Percentiles rank a stretch among this genome's conserved stretches.
Evolutionary conservation across 1,140 invertebrate genomes (phyloP).

Genomic region (Aricia agestis): DNA sequence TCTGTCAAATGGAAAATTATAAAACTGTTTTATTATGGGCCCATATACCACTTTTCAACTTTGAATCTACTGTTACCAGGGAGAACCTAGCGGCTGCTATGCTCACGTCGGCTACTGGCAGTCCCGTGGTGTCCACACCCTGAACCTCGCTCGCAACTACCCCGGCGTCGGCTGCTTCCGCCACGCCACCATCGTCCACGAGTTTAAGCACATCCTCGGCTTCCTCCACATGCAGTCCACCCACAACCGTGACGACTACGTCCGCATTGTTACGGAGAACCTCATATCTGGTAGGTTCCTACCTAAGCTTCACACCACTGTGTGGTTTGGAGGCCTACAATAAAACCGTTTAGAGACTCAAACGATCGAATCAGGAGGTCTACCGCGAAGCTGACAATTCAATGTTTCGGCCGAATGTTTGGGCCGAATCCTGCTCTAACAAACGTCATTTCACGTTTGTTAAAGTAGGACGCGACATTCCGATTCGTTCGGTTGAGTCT

Average conservation of each 20-base stretch:
- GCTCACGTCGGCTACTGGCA: conserved; percentile 71
- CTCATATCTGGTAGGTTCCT: conserved; percentile 66
- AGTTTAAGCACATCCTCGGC: conserved; percentile 83
- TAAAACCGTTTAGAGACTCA: too few species aligned
- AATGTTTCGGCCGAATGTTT: too few species aligned
- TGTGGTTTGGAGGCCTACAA: too few species aligned
- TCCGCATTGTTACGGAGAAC: conserved; percentile 81
- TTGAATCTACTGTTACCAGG: conserved; percentile 43
- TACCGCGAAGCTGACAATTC: too few species aligned
- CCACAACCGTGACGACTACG: conserved; percentile 82
- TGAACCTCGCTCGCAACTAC: conserved; percentile 70
- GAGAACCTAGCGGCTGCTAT: conserved; percentile 66
- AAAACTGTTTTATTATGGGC: too few species aligned
- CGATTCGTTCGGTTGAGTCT: too few species aligned
- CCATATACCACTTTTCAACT: too few species aligned
- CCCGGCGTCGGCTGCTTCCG: conserved; percentile 72
- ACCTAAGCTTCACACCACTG: background rate
- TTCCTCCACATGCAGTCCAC: conserved; percentile 86
- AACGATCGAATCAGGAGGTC: too few species aligned
- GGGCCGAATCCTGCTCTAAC: too few species aligned
- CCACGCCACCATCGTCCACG: conserved; percentile 78
- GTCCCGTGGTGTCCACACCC: conserved; percentile 49
- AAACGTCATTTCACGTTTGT: too few species aligned
- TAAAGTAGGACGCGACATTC: too few species aligned
- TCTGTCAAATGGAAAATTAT: too few species aligned